phyloP scores from a whole-genome alignment of 2,797 vertebrate genomes.

The Erethizon dorsatum region DNA sequence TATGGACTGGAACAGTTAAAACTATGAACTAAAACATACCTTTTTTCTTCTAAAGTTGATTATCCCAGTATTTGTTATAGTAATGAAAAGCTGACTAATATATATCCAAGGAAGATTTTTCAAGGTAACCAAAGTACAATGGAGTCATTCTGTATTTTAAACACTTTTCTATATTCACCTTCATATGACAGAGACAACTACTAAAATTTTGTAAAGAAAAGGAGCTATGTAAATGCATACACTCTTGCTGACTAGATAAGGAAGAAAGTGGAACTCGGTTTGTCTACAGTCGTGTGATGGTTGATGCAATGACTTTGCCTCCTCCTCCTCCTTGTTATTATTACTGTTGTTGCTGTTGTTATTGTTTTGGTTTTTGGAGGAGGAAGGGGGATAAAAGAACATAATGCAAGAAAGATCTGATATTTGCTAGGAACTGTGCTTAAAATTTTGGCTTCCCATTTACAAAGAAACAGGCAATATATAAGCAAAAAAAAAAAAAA shows the following conservation, averaged over 20 bases:
- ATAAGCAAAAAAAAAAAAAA: not conserved
- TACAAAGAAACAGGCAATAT: slow-evolving; percentile 20
- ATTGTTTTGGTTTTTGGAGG: not conserved
- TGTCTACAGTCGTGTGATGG: not conserved
- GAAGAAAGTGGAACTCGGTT: not conserved
- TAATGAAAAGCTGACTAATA: not conserved
- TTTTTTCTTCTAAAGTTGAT: not conserved
- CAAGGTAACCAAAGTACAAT: not conserved
- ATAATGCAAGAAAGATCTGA: not conserved
- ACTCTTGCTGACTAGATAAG: not conserved
- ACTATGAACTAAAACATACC: not conserved
- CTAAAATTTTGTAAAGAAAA: slow-evolving; percentile 9
- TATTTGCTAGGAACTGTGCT: not conserved
- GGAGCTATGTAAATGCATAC: not conserved
- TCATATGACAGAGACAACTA: slow-evolving; percentile 20
- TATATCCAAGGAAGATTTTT: not conserved
- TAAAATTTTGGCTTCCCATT: slow-evolving; percentile 55
- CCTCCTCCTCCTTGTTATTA: not conserved
- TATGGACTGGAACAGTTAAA: not conserved
- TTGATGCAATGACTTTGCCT: not conserved
- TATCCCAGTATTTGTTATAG: not conserved
- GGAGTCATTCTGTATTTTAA: slow-evolving; percentile 57
- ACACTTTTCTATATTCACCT: slow-evolving; percentile 19
- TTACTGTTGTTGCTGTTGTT: not conserved
- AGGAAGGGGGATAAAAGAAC: not conserved